Evolutionary conservation across 2,888 invertebrate genomes (phyloP).

Genomic region (Agonopterix alstromeriana): DNA sequence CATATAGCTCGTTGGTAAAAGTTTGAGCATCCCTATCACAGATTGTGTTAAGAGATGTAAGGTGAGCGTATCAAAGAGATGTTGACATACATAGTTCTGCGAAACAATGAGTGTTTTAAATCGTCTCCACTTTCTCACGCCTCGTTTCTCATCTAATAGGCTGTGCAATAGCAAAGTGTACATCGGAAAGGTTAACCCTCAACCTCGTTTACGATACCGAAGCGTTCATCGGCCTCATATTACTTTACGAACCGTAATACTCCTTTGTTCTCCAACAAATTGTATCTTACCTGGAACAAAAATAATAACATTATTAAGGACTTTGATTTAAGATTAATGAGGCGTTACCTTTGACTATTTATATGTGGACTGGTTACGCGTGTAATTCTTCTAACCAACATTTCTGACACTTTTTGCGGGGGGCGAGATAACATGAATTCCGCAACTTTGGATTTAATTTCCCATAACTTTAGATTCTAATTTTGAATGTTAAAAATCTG

Average conservation of each 20-base stretch:
- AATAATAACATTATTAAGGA: slow-evolving; percentile 10
- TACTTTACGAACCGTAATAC: slow-evolving; percentile 5
- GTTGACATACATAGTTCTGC: slow-evolving; percentile 7
- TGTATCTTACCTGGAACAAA: slow-evolving; percentile 45
- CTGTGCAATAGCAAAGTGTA: slow-evolving; percentile 11
- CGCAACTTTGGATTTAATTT: no score
- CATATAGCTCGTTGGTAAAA: no score
- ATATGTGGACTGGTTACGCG: no score
- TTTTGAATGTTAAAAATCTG: no score
- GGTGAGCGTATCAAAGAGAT: background rate
- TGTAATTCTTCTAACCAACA: no score
- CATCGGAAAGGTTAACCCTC: slow-evolving; percentile 14
- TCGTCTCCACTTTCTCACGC: slow-evolving; percentile 37
- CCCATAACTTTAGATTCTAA: no score
- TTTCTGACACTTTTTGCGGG: no score
- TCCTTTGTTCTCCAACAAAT: slow-evolving; percentile 2
- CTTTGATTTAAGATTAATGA: no score
- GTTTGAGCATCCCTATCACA: no score
- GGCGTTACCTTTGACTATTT: no score
- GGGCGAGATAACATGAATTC: no score
- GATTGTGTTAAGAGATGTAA: no score
- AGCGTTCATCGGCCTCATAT: slow-evolving; percentile 18
- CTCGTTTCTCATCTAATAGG: slow-evolving; percentile 41
- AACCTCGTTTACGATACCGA: slow-evolving; percentile 29
- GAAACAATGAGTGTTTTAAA: slow-evolving; percentile 25